Evolutionary conservation across 2,888 invertebrate species (phyloP).

Genomic region (Gisinianus flammeolus): DNA sequence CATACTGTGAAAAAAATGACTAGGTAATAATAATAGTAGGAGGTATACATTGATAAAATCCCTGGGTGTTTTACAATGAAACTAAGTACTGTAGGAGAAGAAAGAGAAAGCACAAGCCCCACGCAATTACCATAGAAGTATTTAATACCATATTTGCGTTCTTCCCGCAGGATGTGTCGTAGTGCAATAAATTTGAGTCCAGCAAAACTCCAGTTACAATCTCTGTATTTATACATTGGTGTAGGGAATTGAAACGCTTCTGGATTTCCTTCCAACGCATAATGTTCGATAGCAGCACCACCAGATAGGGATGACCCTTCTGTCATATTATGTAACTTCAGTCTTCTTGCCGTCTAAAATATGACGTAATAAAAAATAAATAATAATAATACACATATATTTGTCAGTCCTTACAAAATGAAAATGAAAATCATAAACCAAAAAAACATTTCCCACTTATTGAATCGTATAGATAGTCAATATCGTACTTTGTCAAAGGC

Average conservation of each 20-base stretch:
- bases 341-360: conserved; percentile 73
- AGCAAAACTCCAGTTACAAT: conserved; percentile 92
- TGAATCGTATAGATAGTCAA: not conserved
- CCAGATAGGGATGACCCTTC: conserved; percentile 78
- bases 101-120: not conserved
- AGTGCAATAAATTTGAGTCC: conserved; percentile 74
- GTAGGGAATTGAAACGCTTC: conserved; percentile 71
- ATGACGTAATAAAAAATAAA: not conserved
- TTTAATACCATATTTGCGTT: conserved; percentile 65
- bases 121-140: conserved; percentile 8
- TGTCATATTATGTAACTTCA: conserved; percentile 79
- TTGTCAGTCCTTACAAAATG: no score
- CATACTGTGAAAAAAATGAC: no score
- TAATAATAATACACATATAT: not conserved
- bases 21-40: no score
- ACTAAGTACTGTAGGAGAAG: no score
- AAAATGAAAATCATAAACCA: no score
- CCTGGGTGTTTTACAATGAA: no score
- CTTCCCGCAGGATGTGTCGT: conserved; percentile 67
- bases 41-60: no score
- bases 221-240: conserved; percentile 69
- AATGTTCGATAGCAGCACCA: conserved; percentile 82
- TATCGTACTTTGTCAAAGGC: conserved; percentile 85
- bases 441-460: no score
- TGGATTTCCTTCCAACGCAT: conserved; percentile 75